A percentile compares a stretch with the other conserved stretches of the same genome.
Evolutionary conservation across 2,888 invertebrate genomes (phyloP).

Genomic region (Blomia tropicalis): DNA sequence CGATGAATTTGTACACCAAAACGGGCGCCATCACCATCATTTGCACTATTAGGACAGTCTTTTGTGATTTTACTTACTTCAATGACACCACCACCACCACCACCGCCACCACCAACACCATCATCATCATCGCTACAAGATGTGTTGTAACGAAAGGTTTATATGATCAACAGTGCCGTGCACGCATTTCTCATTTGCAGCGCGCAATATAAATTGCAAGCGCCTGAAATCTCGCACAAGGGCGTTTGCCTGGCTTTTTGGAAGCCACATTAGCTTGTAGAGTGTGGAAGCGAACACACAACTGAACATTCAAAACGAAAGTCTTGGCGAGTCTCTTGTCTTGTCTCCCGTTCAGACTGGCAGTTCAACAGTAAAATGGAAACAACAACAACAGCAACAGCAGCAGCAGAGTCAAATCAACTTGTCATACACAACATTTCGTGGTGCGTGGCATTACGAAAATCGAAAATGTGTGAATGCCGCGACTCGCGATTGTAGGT

Average conservation of each 20-base stretch:
- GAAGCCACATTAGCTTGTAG: too few relatives aligned
- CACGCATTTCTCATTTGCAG: slow-evolving; percentile 15
- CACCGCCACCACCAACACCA: too few relatives aligned
- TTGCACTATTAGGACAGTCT: not conserved
- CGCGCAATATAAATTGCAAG: slow-evolving; percentile 10
- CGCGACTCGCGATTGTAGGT: slow-evolving; percentile 12
- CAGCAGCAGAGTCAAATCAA: slow-evolving; percentile 7
- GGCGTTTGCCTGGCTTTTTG: slow-evolving; percentile 3
- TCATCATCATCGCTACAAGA: too few relatives aligned
- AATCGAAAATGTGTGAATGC: slow-evolving; percentile 15
- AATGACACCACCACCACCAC: too few relatives aligned
- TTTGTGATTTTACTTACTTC: not conserved
- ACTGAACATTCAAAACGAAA: not conserved
- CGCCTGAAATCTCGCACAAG: slow-evolving; percentile 11
- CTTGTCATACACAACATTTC: slow-evolving; percentile 12
- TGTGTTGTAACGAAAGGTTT: slow-evolving; percentile 10
- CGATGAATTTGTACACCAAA: not conserved
- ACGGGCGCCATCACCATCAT: not conserved
- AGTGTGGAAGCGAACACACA: too few relatives aligned
- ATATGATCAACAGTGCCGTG: not conserved
- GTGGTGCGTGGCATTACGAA: not conserved
- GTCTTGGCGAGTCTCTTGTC: not conserved
- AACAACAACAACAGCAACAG: not conserved
- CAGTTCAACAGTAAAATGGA: too few relatives aligned
- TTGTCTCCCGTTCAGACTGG: too few relatives aligned